Base-by-base conservation (phyloP, 2,888 invertebrate species). In the Macropis europaea region DNA sequence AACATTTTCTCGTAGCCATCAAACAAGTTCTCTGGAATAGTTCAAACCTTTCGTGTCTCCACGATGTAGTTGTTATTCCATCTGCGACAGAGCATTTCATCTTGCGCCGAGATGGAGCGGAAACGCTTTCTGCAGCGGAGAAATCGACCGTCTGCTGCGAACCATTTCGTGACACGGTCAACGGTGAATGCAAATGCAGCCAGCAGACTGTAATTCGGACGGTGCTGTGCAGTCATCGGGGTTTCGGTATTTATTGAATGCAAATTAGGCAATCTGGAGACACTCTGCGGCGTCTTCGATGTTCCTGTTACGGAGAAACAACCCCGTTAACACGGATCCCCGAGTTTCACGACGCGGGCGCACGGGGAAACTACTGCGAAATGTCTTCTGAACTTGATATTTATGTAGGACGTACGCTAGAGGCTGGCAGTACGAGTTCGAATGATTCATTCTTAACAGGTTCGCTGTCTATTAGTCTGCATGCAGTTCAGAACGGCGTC, bases 101-200 rank as follows among this genome's bases (percentile, higher is more conserved):
- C 73, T 45, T 57, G 36, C 34, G 30, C 15, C 48, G 59, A 54
- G 53, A 57, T 40, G 53, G 66, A 50, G 54, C 53, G 57, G 59
- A 54, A 43, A 26, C 34, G 67, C 13, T 28, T 42, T 15, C 38
- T 22, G 26, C 9, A 47, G 34, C 40, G 26, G 53, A 28, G n/a
- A 43, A 13, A 28, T 32, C 30, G 30, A 53, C 30, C 36, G 48
- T 19, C 24, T 48, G 36, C n/a, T n/a, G n/a, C n/a, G 40, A 48
- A 38, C 59, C 2, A 19, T 48, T 48, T 43, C 48, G 52, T 59
- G 13, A 60, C 48, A 38, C 70, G 53, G 74, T 75, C 69, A 73
- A 73, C 56, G 57, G 73, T 54, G 26, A 74, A 75, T 71, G 71
- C 57, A 74, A 75, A 75, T 66, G 47, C 28, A 50, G 28, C 28